Percentiles rank a stretch among this genome's conserved stretches.
These are phyloP conservation scores for Xiphorhynchus erythropygius DNA, from an alignment of 2,797 vertebrate species.

Conservation along the genomic window DNA sequence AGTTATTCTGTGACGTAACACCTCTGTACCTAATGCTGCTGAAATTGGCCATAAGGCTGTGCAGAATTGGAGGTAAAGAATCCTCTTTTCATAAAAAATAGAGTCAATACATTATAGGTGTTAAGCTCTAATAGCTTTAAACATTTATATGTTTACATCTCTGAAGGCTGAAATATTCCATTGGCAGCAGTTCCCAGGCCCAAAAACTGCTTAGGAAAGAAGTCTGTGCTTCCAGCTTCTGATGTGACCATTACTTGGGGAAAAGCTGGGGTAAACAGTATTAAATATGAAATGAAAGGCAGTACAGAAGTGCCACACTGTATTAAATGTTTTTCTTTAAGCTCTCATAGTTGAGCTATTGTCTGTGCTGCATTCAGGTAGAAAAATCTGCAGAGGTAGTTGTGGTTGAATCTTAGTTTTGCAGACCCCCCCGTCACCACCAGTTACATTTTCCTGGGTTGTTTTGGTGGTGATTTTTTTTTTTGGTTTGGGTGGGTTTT, in stretches of 20 bases:
- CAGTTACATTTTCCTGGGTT: not conserved
- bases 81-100: not conserved
- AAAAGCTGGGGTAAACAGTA: not conserved
- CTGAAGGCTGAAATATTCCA: not conserved
- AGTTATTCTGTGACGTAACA: not conserved
- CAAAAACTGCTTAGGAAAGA: not conserved
- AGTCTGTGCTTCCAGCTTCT: not conserved
- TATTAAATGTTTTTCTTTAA: not conserved
- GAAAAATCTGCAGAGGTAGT: not conserved
- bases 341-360: not conserved
- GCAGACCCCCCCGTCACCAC: not conserved
- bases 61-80: not conserved
- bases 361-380: not conserved
- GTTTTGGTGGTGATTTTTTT: not conserved
- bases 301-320: not conserved
- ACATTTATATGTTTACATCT: not conserved
- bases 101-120: not conserved
- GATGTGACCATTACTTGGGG: not conserved
- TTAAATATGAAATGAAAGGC: not conserved
- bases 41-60: not conserved
- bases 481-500: not conserved
- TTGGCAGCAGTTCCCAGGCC: not conserved
- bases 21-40: not conserved
- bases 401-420: not conserved
- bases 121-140: not conserved